Percentiles rank a stretch among this genome's conserved stretches.
These are phyloP conservation scores for Rhyacichthys aspro DNA, from an alignment of 2,797 vertebrate genomes.

Conservation along the genomic window DNA sequence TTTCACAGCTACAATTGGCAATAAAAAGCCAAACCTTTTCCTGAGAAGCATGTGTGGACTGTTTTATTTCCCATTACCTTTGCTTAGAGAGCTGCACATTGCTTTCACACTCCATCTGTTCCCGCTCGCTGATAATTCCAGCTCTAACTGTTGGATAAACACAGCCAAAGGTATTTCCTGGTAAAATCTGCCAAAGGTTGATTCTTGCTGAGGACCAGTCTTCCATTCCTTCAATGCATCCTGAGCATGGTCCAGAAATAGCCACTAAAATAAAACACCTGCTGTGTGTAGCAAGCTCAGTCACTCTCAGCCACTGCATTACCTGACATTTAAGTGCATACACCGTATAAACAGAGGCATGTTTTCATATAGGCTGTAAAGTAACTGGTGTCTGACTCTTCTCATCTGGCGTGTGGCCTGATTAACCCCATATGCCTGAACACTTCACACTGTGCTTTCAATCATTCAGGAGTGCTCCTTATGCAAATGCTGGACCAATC, in stretches of 20 bases:
- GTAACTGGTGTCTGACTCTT: constrained; percentile 27
- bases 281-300: constrained; percentile 34
- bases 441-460: constrained; percentile 45
- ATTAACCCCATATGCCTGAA: constrained; percentile 39
- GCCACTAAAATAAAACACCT: constrained; percentile 63
- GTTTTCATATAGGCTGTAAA: constrained; percentile 46
- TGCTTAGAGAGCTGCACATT: constrained; percentile 42
- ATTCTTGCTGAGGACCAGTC: constrained; percentile 55
- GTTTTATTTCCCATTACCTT: constrained; percentile 60
- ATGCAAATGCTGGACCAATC: constrained; percentile 66
- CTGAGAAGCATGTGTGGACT: constrained; percentile 45
- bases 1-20: constrained; percentile 11
- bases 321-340: constrained; percentile 22
- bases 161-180: constrained; percentile 58
- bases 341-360: constrained; percentile 28
- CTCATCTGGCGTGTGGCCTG: constrained; percentile 49
- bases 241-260: constrained; percentile 42
- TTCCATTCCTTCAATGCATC: constrained; percentile 50
- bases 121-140: constrained; percentile 66
- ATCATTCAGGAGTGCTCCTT: constrained; percentile 54
- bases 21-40: constrained; percentile 30
- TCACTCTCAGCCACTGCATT: constrained; percentile 32
- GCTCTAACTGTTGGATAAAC: constrained; percentile 68
- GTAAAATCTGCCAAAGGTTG: constrained; percentile 67
- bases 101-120: constrained; percentile 71